Evolutionary conservation across 2,797 vertebrate genomes (phyloP).

Genomic region (Phoeniculus purpureus): DNA sequence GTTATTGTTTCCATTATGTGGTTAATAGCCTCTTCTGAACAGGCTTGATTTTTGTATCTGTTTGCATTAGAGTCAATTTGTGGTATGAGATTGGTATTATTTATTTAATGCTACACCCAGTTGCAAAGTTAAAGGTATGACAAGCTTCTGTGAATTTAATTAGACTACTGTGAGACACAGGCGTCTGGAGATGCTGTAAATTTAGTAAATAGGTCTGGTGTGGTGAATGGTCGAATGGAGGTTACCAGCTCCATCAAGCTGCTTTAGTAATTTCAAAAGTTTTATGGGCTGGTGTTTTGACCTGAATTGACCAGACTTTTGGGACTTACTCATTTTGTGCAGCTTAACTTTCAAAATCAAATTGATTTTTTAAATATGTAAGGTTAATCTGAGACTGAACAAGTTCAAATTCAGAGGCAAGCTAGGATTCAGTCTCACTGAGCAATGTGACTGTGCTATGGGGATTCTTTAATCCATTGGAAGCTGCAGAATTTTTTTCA

Average conservation of each 20-base stretch:
- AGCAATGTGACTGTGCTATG: not conserved
- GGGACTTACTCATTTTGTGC: not conserved
- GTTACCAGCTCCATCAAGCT: not conserved
- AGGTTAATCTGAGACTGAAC: not conserved
- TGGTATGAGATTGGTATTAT: slow-evolving; percentile 52
- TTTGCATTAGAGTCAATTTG: slow-evolving; percentile 67
- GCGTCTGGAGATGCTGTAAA: slow-evolving; percentile 30
- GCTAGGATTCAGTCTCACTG: not conserved
- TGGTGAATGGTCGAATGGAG: slow-evolving; percentile 34
- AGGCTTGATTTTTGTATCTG: slow-evolving; percentile 62
- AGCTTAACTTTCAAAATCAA: not conserved
- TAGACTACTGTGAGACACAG: slow-evolving; percentile 11
- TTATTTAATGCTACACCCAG: slow-evolving; percentile 57
- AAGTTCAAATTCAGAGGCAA: not conserved
- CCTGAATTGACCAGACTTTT: not conserved
- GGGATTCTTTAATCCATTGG: not conserved
- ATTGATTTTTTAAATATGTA: not conserved
- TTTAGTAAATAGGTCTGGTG: slow-evolving; percentile 30
- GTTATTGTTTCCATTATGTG: slow-evolving; percentile 54
- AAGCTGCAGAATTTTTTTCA: not conserved
- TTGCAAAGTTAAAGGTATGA: slow-evolving; percentile 54
- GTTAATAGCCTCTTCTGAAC: slow-evolving; percentile 52
- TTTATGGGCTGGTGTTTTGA: not conserved
- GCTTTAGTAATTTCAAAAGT: not conserved
- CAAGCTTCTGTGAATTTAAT: slow-evolving; percentile 59